Conservation (phyloP, 2,797 vertebrate genomes). For the Clarias pachynema region DNA sequence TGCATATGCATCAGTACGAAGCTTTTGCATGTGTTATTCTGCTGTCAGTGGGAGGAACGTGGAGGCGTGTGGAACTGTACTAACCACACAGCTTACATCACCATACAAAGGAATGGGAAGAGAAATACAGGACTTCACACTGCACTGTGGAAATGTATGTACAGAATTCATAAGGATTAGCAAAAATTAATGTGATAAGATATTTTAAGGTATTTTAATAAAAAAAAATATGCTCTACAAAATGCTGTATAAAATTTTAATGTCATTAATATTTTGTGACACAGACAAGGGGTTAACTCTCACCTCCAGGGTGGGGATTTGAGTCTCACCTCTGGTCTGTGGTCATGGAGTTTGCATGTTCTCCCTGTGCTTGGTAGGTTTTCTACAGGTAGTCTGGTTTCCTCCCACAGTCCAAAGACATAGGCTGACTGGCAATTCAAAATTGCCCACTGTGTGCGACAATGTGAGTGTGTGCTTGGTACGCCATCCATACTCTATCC, state of each 20-base stretch:
- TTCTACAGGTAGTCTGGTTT: too few relatives aligned
- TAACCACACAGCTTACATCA: constrained; percentile 52
- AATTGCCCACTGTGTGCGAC: too few relatives aligned
- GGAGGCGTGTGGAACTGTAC: constrained; percentile 51
- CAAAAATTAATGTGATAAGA: not conserved
- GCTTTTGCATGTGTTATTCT: constrained; percentile 53
- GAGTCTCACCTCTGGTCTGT: too few relatives aligned
- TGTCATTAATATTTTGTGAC: not conserved
- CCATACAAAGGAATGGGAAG: constrained; percentile 26
- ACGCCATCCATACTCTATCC: too few relatives aligned
- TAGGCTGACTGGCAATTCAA: too few relatives aligned
- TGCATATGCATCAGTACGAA: constrained; percentile 42
- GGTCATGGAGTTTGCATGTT: too few relatives aligned
- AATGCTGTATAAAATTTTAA: not conserved
- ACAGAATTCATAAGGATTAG: not conserved
- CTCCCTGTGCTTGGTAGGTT: too few relatives aligned
- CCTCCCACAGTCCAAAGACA: too few relatives aligned
- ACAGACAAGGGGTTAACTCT: not conserved
- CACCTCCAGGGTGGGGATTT: too few relatives aligned
- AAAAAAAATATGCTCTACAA: too few relatives aligned
- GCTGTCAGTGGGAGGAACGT: constrained; percentile 48
- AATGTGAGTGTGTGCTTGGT: too few relatives aligned
- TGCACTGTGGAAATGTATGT: constrained; percentile 1
- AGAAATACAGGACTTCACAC: constrained; percentile 37
- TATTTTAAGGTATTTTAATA: not conserved